Evolutionary conservation across 2,888 invertebrate genomes (phyloP).

Genomic region (Brenthis hecate): DNA sequence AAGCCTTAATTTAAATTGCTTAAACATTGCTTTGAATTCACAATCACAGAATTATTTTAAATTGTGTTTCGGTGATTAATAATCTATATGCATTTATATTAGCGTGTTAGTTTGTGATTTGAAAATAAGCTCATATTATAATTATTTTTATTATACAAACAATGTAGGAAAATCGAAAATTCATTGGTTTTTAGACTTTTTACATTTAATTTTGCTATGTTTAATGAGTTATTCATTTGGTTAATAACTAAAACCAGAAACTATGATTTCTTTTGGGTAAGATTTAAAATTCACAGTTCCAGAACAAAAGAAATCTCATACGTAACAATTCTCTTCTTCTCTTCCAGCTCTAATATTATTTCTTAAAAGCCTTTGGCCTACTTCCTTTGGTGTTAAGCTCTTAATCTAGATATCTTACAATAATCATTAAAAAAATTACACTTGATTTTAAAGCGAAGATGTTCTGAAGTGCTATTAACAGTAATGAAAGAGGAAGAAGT

Average conservation of each 20-base stretch:
- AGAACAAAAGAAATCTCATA: no score
- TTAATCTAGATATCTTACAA: neutral
- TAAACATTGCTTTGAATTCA: slow-evolving; percentile 13
- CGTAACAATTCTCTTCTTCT: no score
- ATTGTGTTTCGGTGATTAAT: neutral
- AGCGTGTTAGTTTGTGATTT: neutral
- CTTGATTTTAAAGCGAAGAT: slow-evolving; percentile 1
- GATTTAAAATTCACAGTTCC: no score
- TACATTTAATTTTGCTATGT: no score
- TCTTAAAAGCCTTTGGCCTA: neutral
- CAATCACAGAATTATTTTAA: slow-evolving; percentile 7
- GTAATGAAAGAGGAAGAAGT: no score
- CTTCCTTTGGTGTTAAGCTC: slow-evolving; percentile 14
- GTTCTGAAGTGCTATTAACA: neutral
- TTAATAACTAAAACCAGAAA: no score
- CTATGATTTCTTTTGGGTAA: no score
- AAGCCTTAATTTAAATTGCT: slow-evolving; percentile 24
- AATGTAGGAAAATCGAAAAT: no score
- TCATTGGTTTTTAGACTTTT: no score
- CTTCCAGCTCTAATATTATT: neutral
- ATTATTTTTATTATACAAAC: no score
- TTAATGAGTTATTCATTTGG: no score
- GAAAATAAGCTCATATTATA: no score
- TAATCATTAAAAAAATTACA: neutral
- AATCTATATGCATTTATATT: neutral